phyloP scores from a whole-genome alignment of 2,888 invertebrate genomes.

The Stenolophus ochropezus region DNA sequence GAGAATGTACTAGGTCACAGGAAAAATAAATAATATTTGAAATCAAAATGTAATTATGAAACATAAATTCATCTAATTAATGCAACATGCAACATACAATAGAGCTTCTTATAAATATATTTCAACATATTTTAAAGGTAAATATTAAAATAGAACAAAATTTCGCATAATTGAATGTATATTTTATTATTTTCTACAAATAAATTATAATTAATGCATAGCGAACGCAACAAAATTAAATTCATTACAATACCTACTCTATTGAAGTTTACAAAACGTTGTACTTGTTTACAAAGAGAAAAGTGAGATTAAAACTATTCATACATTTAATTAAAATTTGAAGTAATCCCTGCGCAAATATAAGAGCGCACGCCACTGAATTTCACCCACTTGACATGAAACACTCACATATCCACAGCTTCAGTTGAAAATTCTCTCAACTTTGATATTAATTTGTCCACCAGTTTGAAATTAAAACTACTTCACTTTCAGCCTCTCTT shows the following conservation, averaged over 20 bases:
- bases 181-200: neutral
- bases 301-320: neutral
- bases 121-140: too few relatives aligned
- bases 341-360: neutral
- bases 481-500: neutral
- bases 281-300: neutral
- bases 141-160: neutral
- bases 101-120: too few relatives aligned
- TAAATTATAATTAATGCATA: neutral
- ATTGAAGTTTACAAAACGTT: neutral
- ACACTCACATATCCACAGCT: neutral
- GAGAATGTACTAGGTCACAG: too few relatives aligned
- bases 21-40: too few relatives aligned
- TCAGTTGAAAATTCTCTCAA: neutral
- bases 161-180: neutral
- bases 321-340: constrained; percentile 16
- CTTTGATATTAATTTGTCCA: constrained; percentile 12
- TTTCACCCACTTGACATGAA: neutral
- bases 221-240: neutral
- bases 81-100: too few relatives aligned
- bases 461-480: constrained; percentile 11
- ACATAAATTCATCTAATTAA: too few relatives aligned
- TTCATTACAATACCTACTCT: neutral
- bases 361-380: neutral
- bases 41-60: too few relatives aligned